phyloP scores from a whole-genome alignment of 1,140 invertebrate species.

The Drosophila orena region DNA sequence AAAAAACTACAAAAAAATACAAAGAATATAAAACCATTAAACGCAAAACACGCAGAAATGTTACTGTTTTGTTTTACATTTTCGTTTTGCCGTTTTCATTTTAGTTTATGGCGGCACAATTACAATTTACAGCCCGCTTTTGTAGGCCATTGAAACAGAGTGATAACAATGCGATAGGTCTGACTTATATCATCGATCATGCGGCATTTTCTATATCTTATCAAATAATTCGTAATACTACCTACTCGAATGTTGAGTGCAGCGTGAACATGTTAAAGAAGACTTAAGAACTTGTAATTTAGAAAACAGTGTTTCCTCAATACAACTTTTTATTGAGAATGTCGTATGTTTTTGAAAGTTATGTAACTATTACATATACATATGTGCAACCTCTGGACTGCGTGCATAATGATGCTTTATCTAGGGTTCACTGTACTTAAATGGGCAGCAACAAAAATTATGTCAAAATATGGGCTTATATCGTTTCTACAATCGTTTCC shows the following conservation, averaged over 20 bases:
- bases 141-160: slow-evolving; percentile 2
- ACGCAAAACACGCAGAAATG: slow-evolving; percentile 49
- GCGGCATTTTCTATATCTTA: neutral
- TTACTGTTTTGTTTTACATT: slow-evolving; percentile 3
- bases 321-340: too few relatives aligned
- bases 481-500: slow-evolving; percentile 7
- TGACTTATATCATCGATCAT: slow-evolving; percentile 11
- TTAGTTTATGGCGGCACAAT: slow-evolving; percentile 78
- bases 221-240: neutral
- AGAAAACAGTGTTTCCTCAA: too few relatives aligned
- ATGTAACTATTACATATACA: too few relatives aligned
- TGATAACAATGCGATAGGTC: neutral
- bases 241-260: neutral
- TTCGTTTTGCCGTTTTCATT: slow-evolving; percentile 36
- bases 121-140: slow-evolving; percentile 61
- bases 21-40: slow-evolving; percentile 36
- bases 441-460: slow-evolving; percentile 2
- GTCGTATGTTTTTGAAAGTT: too few relatives aligned
- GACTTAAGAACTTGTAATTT: neutral
- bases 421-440: slow-evolving; percentile 4
- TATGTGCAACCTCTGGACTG: too few relatives aligned
- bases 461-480: slow-evolving; percentile 19
- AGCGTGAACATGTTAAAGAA: neutral
- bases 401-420: neutral
- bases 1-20: slow-evolving; percentile 16